Percentiles rank a stretch among this genome's conserved stretches.
Evolutionary conservation across 2,797 vertebrate genomes (phyloP).

Genomic region (Mareca penelope): DNA sequence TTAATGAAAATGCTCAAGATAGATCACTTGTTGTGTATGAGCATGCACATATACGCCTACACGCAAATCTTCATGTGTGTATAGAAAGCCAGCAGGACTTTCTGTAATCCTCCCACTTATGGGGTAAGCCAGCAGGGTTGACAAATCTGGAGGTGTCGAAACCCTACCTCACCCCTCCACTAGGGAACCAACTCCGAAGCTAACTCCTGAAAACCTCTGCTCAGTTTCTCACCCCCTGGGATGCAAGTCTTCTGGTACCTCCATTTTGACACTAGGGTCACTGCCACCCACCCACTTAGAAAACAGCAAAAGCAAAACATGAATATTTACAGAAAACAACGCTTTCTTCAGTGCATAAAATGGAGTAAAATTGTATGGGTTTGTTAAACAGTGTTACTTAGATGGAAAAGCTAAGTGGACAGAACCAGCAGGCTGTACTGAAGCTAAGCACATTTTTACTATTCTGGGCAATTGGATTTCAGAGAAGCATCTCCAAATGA

Average conservation of each 20-base stretch:
- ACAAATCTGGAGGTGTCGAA: accelerated
- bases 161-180: not conserved
- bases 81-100: not conserved
- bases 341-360: accelerated
- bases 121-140: accelerated
- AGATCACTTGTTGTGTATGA: not conserved
- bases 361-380: not conserved
- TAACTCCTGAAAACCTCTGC: not conserved
- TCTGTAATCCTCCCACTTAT: accelerated
- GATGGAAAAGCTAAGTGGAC: not conserved
- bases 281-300: not conserved
- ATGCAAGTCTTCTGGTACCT: not conserved
- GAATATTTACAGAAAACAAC: not conserved
- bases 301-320: not conserved
- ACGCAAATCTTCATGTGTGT: accelerated
- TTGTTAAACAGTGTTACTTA: not conserved
- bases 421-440: not conserved
- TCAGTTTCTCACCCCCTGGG: accelerated
- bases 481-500: not conserved
- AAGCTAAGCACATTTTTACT: not conserved
- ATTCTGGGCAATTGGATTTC: not conserved
- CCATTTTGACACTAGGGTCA: not conserved
- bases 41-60: too few species aligned
- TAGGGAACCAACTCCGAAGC: not conserved
- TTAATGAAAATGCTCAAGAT: not conserved